These are phyloP conservation scores for Poeciliopsis paucimaculata DNA, from an alignment of 2,797 vertebrate genomes.

Conservation along the genomic window DNA sequence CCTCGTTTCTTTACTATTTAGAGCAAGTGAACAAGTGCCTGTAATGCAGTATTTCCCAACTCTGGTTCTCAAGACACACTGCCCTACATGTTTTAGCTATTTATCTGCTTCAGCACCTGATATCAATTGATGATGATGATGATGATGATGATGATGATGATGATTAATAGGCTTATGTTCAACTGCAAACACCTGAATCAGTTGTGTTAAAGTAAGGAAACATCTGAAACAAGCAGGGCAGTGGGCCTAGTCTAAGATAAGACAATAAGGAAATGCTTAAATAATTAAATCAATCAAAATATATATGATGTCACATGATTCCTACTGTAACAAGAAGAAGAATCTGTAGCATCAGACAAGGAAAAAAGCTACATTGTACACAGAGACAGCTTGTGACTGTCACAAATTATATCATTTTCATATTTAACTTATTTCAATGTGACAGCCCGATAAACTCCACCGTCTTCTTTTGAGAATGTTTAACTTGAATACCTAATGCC, in stretches of 20 bases:
- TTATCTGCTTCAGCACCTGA: no score
- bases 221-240: no score
- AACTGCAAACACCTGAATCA: no score
- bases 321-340: neutral
- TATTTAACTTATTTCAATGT: neutral
- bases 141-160: no score
- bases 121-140: no score
- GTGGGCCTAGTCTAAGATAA: conserved; percentile 10
- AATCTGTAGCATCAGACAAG: neutral
- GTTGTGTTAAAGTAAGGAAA: no score
- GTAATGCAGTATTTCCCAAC: conserved; percentile 31
- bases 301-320: neutral
- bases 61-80: no score
- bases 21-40: conserved; percentile 40
- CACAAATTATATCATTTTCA: neutral
- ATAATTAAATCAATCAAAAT: neutral
- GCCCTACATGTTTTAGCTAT: no score
- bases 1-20: conserved; percentile 24
- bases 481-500: neutral
- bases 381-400: neutral
- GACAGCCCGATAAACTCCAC: neutral
- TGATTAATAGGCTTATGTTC: no score
- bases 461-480: neutral
- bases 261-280: conserved; percentile 42
- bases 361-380: neutral